Evolutionary conservation across 2,113 vertebrate species (phyloP), one percentile per base, ranked within the genome.

Genomic region (Thamnaconus septentrionalis): DNA sequence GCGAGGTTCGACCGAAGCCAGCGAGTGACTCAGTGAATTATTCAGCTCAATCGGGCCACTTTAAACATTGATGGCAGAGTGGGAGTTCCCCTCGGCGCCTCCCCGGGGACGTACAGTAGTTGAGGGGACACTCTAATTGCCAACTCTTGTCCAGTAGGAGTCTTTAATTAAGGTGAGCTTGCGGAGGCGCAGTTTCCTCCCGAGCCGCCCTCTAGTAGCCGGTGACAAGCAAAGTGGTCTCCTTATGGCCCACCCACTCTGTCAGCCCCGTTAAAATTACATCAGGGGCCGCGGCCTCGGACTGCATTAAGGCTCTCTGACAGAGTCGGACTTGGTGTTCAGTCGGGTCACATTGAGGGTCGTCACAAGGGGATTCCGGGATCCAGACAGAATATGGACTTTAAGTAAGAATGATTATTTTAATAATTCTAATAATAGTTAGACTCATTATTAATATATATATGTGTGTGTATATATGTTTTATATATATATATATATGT

Each of bases 21-120:
- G 71, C 5, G 43, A 71, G 72, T 49, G 70, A 84, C 65, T 78
- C 66, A 59, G 63, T 91, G 78, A 88, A 91, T 89, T 79, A 91
- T 88, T 85, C 62, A 90, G 64, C 75, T 77, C 66, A 79, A 68
- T 84, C 78, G 76, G 63, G 66, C 60, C 64, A 70, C 68, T 82
- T 89, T 83, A 90, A 90, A 89, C 80, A 89, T 90, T 87, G 74
- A 91, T 81, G 64, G 79, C 62, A 59, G 76, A 78, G 82, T 81
- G 68, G 82, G 85, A 83, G 85, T 80, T 78, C 73, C 79, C 81
- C 80, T 61, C 51, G 66, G 84, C 64, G 64, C 75, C 66, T 82
- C 83, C 85, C 72, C 52, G 48, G 76, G 82, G 86, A 83, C 73
- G 52, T 56, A 67, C 68, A 71, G 76, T 61, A 64, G 76, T 78